phyloP scores from a whole-genome alignment of 1,140 invertebrate species.

The Phortica variegata region DNA sequence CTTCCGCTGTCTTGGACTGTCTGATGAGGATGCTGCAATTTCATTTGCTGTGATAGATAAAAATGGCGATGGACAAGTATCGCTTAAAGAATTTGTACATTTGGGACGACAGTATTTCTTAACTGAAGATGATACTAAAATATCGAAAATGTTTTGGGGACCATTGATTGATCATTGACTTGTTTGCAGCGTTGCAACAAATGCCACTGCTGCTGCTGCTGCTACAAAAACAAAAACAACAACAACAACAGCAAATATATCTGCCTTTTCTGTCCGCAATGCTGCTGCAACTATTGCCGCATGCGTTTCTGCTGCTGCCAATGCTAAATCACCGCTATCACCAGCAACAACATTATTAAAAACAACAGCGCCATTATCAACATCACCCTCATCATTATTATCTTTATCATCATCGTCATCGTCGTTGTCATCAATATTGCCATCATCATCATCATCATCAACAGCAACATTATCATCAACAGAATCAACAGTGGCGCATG shows the following conservation, averaged over 20 bases:
- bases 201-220: constrained; percentile 43
- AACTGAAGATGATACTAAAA: constrained; percentile 71
- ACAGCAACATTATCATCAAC: constrained; percentile 11
- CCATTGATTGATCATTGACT: constrained; percentile 62
- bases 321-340: too few relatives aligned
- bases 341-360: too few relatives aligned
- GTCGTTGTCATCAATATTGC: constrained; percentile 24
- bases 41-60: constrained; percentile 76
- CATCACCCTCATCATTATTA: constrained; percentile 9
- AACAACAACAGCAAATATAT: constrained; percentile 6
- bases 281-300: not conserved
- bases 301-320: not conserved
- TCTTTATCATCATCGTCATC: constrained; percentile 10
- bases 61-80: constrained; percentile 75
- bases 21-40: constrained; percentile 71
- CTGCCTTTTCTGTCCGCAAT: constrained; percentile 14
- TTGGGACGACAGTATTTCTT: constrained; percentile 77
- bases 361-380: constrained; percentile 39
- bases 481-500: constrained; percentile 32
- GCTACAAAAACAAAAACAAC: constrained; percentile 6
- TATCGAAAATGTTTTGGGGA: constrained; percentile 84
- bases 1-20: constrained; percentile 74
- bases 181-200: constrained; percentile 22
- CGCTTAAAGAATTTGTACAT: constrained; percentile 74
- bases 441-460: constrained; percentile 11